Conservation (phyloP, 2,797 vertebrate species). For the Alexandromys oeconomus region DNA sequence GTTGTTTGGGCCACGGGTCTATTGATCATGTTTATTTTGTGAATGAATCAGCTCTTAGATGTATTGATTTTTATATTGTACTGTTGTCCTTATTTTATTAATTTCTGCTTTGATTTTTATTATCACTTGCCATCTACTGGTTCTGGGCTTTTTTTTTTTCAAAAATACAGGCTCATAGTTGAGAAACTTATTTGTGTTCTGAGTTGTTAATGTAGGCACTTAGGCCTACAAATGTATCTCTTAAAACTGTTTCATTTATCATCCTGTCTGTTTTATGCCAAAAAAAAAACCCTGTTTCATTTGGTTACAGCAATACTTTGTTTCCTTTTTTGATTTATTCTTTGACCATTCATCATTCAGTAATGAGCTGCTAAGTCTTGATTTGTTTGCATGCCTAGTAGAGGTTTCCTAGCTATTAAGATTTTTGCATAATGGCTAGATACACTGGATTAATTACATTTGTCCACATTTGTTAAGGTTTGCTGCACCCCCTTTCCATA, state of each 20-base stretch:
- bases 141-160: background rate
- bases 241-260: background rate
- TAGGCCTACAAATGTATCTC: background rate
- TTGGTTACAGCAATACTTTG: background rate
- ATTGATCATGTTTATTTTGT: background rate
- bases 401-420: background rate
- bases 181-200: background rate
- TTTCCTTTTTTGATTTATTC: background rate
- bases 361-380: background rate
- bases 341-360: background rate
- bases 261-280: too few relatives aligned
- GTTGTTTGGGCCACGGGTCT: background rate
- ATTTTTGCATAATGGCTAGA: background rate
- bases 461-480: background rate
- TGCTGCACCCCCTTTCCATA: too few relatives aligned
- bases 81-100: background rate
- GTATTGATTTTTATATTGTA: background rate
- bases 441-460: background rate
- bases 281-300: background rate
- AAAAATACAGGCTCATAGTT: background rate
- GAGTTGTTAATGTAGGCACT: background rate
- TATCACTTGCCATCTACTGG: background rate
- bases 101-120: background rate
- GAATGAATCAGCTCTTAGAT: background rate
- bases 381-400: background rate